A percentile compares a stretch with the other conserved stretches of the same genome.
phyloP scores from a whole-genome alignment of 2,797 vertebrate species.

The Pelodytes ibericus region DNA sequence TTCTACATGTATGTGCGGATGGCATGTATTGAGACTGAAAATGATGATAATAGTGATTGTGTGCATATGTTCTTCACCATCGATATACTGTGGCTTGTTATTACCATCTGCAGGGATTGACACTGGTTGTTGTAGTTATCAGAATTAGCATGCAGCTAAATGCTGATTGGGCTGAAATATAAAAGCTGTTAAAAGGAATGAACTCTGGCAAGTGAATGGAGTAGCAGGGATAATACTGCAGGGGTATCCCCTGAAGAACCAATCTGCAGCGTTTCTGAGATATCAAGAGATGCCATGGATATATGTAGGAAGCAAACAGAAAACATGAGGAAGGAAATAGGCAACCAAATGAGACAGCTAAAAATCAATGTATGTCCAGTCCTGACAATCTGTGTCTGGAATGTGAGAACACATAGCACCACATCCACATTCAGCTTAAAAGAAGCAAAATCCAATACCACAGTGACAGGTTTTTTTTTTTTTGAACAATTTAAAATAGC shows the following conservation, averaged over 20 bases:
- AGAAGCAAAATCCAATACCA: too few relatives aligned
- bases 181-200: conserved; percentile 6
- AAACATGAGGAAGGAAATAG: conserved; percentile 4
- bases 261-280: conserved; percentile 42
- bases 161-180: conserved; percentile 28
- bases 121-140: not conserved
- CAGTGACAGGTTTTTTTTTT: too few relatives aligned
- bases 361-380: not conserved
- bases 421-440: not conserved
- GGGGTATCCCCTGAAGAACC: conserved; percentile 46
- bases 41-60: too few relatives aligned
- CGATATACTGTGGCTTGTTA: not conserved
- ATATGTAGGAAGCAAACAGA: conserved; percentile 14
- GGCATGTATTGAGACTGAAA: not conserved
- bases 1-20: not conserved
- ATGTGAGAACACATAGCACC: not conserved
- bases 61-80: too few relatives aligned
- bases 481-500: too few relatives aligned
- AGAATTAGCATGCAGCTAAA: not conserved
- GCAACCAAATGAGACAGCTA: not conserved
- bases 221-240: conserved; percentile 15
- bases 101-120: conserved; percentile 21
- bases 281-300: conserved; percentile 40
- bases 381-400: conserved; percentile 2
- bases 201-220: conserved; percentile 26